These are phyloP conservation scores for Arizona elegans DNA, from an alignment of 2,113 vertebrate species.

Conservation along the genomic window DNA sequence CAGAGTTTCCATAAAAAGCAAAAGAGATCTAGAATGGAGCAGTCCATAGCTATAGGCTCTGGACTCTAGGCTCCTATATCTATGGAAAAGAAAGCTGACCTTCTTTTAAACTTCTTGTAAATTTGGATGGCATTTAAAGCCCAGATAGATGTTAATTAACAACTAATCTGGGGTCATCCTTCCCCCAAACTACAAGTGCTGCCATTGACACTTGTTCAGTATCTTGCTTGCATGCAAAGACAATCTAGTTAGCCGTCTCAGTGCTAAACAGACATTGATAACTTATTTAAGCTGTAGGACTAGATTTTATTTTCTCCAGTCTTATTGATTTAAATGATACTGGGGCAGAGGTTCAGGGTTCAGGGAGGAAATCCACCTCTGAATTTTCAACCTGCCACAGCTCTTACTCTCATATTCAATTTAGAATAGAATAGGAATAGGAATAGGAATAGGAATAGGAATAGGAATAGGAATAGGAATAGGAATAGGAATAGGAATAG, in stretches of 20 bases:
- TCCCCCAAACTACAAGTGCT: background rate
- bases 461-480: too few relatives aligned
- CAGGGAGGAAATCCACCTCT: background rate
- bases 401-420: too few relatives aligned
- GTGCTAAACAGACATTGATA: background rate
- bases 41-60: too few relatives aligned
- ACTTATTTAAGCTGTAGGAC: background rate
- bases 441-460: too few relatives aligned
- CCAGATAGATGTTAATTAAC: background rate
- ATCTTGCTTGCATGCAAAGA: background rate
- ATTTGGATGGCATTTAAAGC: background rate
- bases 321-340: background rate
- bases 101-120: background rate
- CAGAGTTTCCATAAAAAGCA: background rate
- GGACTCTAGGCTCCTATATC: background rate
- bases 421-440: too few relatives aligned
- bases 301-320: background rate
- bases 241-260: background rate
- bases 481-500: too few relatives aligned
- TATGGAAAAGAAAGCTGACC: background rate
- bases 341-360: background rate
- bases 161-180: background rate
- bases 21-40: too few relatives aligned
- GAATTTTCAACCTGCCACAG: background rate
- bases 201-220: background rate